These are phyloP conservation scores for Cladorhizidae sp. DNA, from an alignment of 37 sponge, comb jelly and placozoan species.

Conservation along the genomic window DNA sequence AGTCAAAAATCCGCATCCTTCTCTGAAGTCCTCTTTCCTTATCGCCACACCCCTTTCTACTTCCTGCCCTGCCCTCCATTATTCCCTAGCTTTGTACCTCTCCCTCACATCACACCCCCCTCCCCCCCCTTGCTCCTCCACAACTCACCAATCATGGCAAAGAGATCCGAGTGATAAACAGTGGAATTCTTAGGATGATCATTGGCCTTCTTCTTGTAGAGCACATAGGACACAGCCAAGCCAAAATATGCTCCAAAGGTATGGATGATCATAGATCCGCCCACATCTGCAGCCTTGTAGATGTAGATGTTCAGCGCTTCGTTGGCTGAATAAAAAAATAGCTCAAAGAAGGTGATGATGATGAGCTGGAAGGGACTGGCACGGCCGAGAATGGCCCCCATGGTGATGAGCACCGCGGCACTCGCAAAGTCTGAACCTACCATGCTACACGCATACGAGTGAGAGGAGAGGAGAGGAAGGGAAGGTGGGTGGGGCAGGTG, in stretches of 20 bases:
- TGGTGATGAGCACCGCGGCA: constrained; percentile 91
- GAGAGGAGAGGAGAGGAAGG: constrained; percentile 1
- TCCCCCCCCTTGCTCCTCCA: not conserved
- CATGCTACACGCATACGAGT: constrained; percentile 52
- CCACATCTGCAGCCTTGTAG: constrained; percentile 83
- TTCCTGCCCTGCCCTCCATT: no score
- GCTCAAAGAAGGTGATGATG: constrained; percentile 82
- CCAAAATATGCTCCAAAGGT: constrained; percentile 97
- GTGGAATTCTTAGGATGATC: constrained; percentile 58
- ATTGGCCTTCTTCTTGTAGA: constrained; percentile 68
- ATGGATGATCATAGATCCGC: constrained; percentile 94
- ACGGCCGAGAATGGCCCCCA: constrained; percentile 90
- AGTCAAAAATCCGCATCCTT: no score
- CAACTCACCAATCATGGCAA: constrained; percentile 89
- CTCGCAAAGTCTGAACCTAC: constrained; percentile 86
- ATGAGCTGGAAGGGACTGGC: constrained; percentile 85
- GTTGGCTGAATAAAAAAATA: constrained; percentile 85
- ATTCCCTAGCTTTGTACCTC: no score
- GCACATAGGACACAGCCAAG: constrained; percentile 69
- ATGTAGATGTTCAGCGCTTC: constrained; percentile 67
- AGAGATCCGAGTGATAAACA: constrained; percentile 86
- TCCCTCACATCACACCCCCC: not conserved
- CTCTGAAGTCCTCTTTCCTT: no score
- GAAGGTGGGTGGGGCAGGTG: constrained; percentile 4
- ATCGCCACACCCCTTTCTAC: no score